These are phyloP conservation scores for Zosterops lateralis DNA, from an alignment of 2,113 vertebrate genomes.

Conservation along the genomic window DNA sequence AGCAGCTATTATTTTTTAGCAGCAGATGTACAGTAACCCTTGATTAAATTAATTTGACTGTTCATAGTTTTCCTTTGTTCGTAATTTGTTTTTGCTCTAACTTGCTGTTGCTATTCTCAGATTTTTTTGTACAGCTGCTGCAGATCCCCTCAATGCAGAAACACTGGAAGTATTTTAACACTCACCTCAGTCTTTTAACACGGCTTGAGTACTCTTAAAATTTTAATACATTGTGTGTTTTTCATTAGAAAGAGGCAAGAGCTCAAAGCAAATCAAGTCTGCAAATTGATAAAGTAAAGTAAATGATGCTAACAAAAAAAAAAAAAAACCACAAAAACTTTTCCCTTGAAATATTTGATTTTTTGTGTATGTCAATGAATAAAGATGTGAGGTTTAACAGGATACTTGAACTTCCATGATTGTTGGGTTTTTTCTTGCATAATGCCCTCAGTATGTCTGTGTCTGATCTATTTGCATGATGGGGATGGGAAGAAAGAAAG, in stretches of 20 bases:
- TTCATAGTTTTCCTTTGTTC: neutral
- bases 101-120: neutral
- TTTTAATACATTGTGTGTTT: neutral
- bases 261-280: neutral
- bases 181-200: neutral
- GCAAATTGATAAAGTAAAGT: neutral
- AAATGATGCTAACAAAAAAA: neutral
- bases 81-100: neutral
- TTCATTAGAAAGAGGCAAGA: neutral
- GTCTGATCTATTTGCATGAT: neutral
- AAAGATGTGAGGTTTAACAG: neutral
- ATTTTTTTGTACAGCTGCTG: neutral
- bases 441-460: neutral
- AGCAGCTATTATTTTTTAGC: conserved; percentile 10
- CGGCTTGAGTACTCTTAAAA: neutral
- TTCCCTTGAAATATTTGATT: neutral
- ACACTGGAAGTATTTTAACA: neutral
- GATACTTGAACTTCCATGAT: neutral
- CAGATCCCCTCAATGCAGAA: neutral
- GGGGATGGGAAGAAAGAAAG: neutral
- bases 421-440: neutral
- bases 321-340: neutral
- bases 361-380: neutral
- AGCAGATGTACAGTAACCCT: neutral
- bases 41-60: neutral